Conservation (phyloP, 2,113 vertebrate genomes). For the Lampris incognitus region DNA sequence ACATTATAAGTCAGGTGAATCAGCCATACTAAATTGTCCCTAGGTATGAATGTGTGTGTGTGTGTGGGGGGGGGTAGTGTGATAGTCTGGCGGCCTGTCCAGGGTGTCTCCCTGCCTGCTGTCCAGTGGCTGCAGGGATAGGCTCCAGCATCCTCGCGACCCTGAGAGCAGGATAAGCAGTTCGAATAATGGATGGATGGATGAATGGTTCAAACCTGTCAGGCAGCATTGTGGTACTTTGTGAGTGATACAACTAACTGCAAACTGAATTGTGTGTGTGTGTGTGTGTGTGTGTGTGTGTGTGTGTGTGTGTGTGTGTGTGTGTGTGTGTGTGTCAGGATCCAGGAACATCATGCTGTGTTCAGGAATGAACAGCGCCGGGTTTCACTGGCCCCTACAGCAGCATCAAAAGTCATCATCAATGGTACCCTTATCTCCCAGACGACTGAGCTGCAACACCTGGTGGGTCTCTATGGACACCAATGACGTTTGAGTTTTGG, state of each 20-base stretch:
- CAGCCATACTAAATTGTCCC: no score
- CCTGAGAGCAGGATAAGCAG: not conserved
- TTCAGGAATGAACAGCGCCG: constrained; percentile 83
- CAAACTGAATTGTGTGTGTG: not conserved
- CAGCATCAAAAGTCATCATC: constrained; percentile 84
- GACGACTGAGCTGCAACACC: constrained; percentile 84
- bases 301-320: constrained; percentile 6
- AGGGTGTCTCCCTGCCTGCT: not conserved
- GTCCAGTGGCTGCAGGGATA: not conserved
- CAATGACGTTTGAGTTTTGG: no score
- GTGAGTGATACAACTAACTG: no score
- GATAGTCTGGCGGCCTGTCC: not conserved
- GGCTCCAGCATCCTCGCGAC: not conserved
- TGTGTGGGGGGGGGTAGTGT: not conserved
- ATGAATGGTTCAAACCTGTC: no score
- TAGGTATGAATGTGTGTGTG: not conserved
- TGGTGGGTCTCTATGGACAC: constrained; percentile 76
- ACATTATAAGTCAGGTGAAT: no score
- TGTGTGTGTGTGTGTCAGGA: constrained; percentile 71
- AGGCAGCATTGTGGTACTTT: no score
- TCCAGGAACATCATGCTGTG: constrained; percentile 86
- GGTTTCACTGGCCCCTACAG: constrained; percentile 79
- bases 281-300: not conserved
- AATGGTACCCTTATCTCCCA: constrained; percentile 81
- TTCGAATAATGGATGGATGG: no score